A percentile compares a stretch with the other conserved stretches of the same genome.
These are phyloP conservation scores for Drosophila imparisetae DNA, from an alignment of 2,888 invertebrate genomes.

Conservation along the genomic window DNA sequence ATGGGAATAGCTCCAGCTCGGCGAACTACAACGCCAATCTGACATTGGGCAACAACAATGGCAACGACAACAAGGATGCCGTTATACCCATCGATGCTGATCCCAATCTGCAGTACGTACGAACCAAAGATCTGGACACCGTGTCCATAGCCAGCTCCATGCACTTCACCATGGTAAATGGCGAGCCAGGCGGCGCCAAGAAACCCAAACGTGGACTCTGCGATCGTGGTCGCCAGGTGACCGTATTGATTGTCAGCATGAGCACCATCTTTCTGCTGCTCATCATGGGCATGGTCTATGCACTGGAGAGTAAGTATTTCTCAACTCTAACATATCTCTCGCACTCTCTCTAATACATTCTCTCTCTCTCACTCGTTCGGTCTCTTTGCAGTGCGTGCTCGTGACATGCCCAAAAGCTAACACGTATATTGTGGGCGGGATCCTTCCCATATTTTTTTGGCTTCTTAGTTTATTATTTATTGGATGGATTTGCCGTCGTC, in stretches of 20 bases:
- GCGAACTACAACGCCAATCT: conserved; percentile 77
- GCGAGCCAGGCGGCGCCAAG: conserved; percentile 87
- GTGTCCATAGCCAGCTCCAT: conserved; percentile 93
- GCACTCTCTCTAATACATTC: conserved; percentile 5
- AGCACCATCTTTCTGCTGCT: conserved; percentile 92
- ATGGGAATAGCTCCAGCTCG: conserved; percentile 48
- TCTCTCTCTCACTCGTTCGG: neutral
- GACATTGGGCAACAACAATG: conserved; percentile 55
- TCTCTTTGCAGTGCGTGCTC: conserved; percentile 86
- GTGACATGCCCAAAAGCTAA: conserved; percentile 84
- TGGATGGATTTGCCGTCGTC: conserved; percentile 46
- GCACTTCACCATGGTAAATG: conserved; percentile 94
- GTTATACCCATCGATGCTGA: conserved; percentile 80
- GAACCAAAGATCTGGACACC: conserved; percentile 87
- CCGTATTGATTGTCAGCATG: conserved; percentile 93
- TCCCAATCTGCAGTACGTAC: conserved; percentile 83
- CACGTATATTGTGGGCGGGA: conserved; percentile 31
- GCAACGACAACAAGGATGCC: conserved; percentile 63
- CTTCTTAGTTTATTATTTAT: conserved; percentile 74
- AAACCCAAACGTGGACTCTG: conserved; percentile 90
- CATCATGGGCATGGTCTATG: conserved; percentile 92
- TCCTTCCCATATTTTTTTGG: conserved; percentile 25
- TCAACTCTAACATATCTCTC: neutral
- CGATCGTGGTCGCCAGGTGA: conserved; percentile 91
- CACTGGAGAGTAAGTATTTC: conserved; percentile 91